A percentile compares a stretch with the other conserved stretches of the same genome.
These are phyloP conservation scores for Epistrophe eligans DNA, from an alignment of 2,888 invertebrate genomes.

Conservation along the genomic window DNA sequence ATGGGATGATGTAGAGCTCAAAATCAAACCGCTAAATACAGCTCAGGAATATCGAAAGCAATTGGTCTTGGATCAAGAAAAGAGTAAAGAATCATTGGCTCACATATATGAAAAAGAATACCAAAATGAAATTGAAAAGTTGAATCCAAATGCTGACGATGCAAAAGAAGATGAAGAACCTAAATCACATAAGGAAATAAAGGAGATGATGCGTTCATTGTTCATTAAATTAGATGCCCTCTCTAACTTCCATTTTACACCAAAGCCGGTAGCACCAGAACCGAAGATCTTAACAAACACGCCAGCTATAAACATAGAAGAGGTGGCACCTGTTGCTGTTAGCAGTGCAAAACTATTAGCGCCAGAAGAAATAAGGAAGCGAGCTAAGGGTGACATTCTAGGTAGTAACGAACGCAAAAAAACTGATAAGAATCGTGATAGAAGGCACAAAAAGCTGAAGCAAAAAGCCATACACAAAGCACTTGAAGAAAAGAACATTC, in stretches of 20 bases:
- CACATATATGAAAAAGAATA: conserved; percentile 97
- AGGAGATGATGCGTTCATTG: conserved; percentile 89
- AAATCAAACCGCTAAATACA: conserved; percentile 92
- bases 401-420: conserved; percentile 92
- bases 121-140: conserved; percentile 87
- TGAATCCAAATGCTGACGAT: conserved; percentile 77
- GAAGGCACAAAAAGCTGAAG: conserved; percentile 93
- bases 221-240: conserved; percentile 96
- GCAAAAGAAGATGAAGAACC: conserved; percentile 87
- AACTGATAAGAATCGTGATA: conserved; percentile 95
- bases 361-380: conserved; percentile 94
- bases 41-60: conserved; percentile 94
- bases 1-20: conserved; percentile 96
- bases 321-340: conserved; percentile 95
- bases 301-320: conserved; percentile 96
- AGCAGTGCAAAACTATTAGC: conserved; percentile 94
- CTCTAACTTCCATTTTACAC: conserved; percentile 97
- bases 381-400: conserved; percentile 85
- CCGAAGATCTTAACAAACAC: conserved; percentile 95
- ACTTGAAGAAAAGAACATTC: conserved; percentile 84
- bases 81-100: conserved; percentile 96
- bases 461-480: conserved; percentile 86
- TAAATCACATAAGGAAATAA: conserved; percentile 91
- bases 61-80: conserved; percentile 95
- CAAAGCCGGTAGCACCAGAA: conserved; percentile 93